Percentiles rank a stretch among this genome's conserved stretches.
Evolutionary conservation across 2,797 vertebrate genomes (phyloP).

Genomic region (Sardinella longiceps): DNA sequence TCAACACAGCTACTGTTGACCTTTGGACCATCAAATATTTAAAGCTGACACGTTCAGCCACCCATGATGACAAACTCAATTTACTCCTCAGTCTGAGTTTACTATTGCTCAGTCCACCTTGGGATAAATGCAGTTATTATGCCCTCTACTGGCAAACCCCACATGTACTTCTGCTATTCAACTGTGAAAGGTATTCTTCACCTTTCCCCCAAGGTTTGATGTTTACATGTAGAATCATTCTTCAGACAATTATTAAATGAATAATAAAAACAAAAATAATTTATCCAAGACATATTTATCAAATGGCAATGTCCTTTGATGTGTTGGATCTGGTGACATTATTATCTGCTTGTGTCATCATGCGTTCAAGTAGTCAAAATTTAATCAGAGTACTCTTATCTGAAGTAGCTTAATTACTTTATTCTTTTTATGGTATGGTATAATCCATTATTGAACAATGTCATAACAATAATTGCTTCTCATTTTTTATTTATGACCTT

Average conservation of each 20-base stretch:
- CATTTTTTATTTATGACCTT: background rate
- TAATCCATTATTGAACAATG: slow-evolving; percentile 1
- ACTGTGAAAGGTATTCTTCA: background rate
- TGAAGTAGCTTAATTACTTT: background rate
- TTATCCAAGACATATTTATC: background rate
- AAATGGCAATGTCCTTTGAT: too few relatives aligned
- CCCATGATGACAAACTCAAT: too few relatives aligned
- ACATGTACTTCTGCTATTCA: background rate
- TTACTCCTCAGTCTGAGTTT: too few relatives aligned
- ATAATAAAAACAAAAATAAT: background rate
- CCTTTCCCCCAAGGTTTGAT: background rate
- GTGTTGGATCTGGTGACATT: background rate
- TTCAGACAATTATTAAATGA: too few relatives aligned
- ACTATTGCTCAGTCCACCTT: background rate
- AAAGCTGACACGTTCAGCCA: background rate
- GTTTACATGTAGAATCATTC: too few relatives aligned
- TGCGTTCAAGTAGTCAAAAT: background rate
- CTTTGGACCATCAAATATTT: background rate
- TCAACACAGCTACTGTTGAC: background rate
- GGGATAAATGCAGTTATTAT: background rate
- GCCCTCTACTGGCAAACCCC: background rate
- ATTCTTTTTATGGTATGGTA: background rate
- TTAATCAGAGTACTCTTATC: background rate
- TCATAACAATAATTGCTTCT: background rate
- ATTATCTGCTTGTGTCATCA: background rate